Percentiles rank a stretch among this genome's conserved stretches.
phyloP scores from a whole-genome alignment of 2,888 invertebrate species.

The Mesochorus sp. region DNA sequence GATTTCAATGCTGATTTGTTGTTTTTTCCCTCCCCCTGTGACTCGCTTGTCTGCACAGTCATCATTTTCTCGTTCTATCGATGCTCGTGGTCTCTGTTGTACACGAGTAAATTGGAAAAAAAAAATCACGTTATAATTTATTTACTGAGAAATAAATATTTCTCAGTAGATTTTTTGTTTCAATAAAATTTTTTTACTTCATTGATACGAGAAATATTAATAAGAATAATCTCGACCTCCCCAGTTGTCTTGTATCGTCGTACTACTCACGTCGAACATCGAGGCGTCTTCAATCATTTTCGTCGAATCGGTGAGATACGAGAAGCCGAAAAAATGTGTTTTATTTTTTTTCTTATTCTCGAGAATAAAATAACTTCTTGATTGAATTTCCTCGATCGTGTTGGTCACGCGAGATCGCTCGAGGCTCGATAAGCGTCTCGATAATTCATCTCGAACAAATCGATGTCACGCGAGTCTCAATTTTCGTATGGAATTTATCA shows the following conservation, averaged over 20 bases:
- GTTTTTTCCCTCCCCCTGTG: not conserved
- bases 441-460: not conserved
- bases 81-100: not conserved
- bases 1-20: conserved; percentile 49
- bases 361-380: not conserved
- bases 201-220: too few species aligned
- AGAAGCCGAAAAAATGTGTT: not conserved
- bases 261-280: conserved; percentile 78
- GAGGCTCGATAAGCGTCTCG: not conserved
- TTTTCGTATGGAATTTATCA: not conserved
- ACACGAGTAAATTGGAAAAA: not conserved
- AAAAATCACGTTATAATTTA: not conserved
- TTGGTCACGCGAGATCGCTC: not conserved
- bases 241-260: conserved; percentile 43
- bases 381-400: not conserved
- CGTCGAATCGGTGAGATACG: not conserved
- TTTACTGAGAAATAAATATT: not conserved
- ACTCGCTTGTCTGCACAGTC: conserved; percentile 60
- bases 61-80: conserved; percentile 46
- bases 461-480: not conserved
- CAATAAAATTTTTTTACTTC: too few species aligned
- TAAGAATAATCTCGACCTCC: conserved; percentile 52
- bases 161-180: not conserved
- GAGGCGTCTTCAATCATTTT: conserved; percentile 77
- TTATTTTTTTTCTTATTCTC: not conserved